Evolutionary conservation across 2,888 invertebrate species (phyloP), one percentile per base, ranked within the genome.

Genomic region (Pseudeuparius sepicola): DNA sequence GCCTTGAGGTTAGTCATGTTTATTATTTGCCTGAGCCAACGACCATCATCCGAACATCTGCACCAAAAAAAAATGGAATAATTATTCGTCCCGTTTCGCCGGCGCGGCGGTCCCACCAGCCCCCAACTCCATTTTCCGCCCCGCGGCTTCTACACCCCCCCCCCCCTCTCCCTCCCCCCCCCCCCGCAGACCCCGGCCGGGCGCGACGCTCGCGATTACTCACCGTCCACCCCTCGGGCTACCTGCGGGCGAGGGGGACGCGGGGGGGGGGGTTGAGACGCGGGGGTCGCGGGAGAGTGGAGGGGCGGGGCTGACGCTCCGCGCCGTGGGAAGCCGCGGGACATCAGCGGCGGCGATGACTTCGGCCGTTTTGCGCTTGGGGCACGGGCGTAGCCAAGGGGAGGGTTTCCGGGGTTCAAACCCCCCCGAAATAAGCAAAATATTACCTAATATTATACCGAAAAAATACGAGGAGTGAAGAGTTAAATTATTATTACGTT

Each of bases 141-240:
- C 6, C n/a, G 6, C 4, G 6, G n/a, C 4, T 12, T n/a, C n/a
- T 25, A 5, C 25, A 6, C 25, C n/a, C 25, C n/a, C n/a, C 4
- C 17, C 15, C 18, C 18, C 10, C 12, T 24, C 12, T 3, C 31
- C 31, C 4, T 7, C n/a, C 30, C 17, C 16, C 4, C 10, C 4
- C 10, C 14, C 23, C 44, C 42, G 42, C 40, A 41, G n/a, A n/a
- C n/a, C n/a, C n/a, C n/a, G n/a, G n/a, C n/a, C 40, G 39, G 42
- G 41, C 41, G 40, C 40, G 40, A 34, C 38, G 34, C 28, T 33
- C 38, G 20, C 34, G 37, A n/a, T n/a, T n/a, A n/a, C n/a, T n/a
- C n/a, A n/a, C n/a, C n/a, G n/a, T n/a, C n/a, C n/a, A n/a, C n/a
- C n/a, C n/a, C n/a, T n/a, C n/a, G n/a, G n/a, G n/a, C n/a, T n/a